Percentiles rank a stretch among this genome's conserved stretches.
These are phyloP conservation scores for Pherbina coryleti DNA, from an alignment of 2,888 invertebrate genomes.

Conservation along the genomic window DNA sequence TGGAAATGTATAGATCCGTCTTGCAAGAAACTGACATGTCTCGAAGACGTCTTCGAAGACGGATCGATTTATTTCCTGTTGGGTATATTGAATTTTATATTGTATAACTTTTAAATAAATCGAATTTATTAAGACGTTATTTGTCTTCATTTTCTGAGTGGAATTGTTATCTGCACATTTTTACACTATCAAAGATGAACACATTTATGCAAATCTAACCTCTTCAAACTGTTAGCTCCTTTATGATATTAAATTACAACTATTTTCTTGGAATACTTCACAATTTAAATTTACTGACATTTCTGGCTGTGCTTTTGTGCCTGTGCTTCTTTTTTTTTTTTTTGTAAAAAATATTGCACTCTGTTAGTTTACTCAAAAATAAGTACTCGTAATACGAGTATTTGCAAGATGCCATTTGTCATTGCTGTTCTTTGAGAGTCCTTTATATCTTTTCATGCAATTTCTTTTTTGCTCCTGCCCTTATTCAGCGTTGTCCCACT, in stretches of 20 bases:
- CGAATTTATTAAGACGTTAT: too few relatives aligned
- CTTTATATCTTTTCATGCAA: background rate
- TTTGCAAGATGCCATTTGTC: slow-evolving; percentile 14
- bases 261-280: background rate
- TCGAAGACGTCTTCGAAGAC: too few relatives aligned
- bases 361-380: slow-evolving; percentile 12
- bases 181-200: background rate
- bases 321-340: too few relatives aligned
- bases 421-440: background rate
- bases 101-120: too few relatives aligned
- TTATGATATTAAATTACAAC: background rate
- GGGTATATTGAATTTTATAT: too few relatives aligned
- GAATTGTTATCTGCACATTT: background rate
- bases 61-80: too few relatives aligned
- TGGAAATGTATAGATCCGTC: too few relatives aligned
- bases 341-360: background rate
- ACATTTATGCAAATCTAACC: too few relatives aligned
- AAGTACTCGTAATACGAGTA: too few relatives aligned
- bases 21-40: too few relatives aligned
- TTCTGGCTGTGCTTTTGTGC: too few relatives aligned
- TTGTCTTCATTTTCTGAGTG: background rate
- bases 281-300: too few relatives aligned
- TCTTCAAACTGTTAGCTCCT: background rate
- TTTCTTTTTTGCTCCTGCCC: background rate
- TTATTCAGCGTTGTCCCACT: background rate